Evolutionary conservation across 2,113 vertebrate genomes (phyloP).

Genomic region (Diphyllodes magnificus): DNA sequence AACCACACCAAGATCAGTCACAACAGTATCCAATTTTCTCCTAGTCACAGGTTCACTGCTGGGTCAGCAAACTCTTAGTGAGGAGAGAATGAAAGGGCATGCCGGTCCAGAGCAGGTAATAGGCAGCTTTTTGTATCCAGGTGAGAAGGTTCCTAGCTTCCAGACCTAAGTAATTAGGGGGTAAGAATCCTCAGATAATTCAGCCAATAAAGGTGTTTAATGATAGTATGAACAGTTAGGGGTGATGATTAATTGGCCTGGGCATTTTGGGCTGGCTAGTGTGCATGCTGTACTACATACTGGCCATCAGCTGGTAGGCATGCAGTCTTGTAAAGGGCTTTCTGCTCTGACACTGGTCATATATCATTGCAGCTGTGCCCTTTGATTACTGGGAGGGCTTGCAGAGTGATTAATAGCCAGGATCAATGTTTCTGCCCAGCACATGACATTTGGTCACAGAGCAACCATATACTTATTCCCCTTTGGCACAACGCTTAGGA

Average conservation of each 20-base stretch:
- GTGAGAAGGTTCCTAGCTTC: constrained; percentile 77
- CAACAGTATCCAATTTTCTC: constrained; percentile 79
- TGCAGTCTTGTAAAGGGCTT: constrained; percentile 87
- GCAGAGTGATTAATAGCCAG: constrained; percentile 96
- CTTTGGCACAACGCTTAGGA: constrained; percentile 85
- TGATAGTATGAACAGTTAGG: constrained; percentile 82
- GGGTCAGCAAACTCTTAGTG: constrained; percentile 75
- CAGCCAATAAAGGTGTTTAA: constrained; percentile 86
- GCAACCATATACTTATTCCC: constrained; percentile 96
- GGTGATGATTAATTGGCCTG: constrained; percentile 87
- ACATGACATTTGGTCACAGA: constrained; percentile 98
- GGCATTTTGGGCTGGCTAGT: constrained; percentile 78
- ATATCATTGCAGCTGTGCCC: constrained; percentile 93
- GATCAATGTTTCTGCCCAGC: constrained; percentile 97
- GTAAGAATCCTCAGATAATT: constrained; percentile 79
- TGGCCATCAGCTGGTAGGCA: constrained; percentile 88
- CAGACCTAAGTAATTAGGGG: constrained; percentile 78
- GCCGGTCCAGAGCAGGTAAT: constrained; percentile 70
- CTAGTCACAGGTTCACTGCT: constrained; percentile 75
- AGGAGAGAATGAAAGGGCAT: constrained; percentile 71
- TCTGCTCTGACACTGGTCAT: constrained; percentile 93
- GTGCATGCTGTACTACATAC: constrained; percentile 75
- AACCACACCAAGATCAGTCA: constrained; percentile 71
- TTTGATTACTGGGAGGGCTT: constrained; percentile 98
- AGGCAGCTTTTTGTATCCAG: constrained; percentile 78